phyloP scores from a whole-genome alignment of 2,888 invertebrate genomes.

The Sisyra nigra region DNA sequence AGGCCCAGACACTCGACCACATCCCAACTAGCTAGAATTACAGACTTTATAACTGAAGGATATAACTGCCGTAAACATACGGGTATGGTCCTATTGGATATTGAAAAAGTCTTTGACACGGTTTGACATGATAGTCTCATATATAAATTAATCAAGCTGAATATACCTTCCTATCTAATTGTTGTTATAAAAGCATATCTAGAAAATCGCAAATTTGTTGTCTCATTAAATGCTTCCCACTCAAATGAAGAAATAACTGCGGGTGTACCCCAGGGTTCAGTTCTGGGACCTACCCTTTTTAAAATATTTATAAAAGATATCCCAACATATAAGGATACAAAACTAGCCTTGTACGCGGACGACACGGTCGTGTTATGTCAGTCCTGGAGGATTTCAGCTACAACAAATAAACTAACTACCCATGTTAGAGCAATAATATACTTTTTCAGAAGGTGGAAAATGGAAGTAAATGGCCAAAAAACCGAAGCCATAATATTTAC shows the following conservation, averaged over 20 bases:
- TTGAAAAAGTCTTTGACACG: slow-evolving; percentile 21
- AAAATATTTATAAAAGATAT: slow-evolving; percentile 12
- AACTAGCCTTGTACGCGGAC: slow-evolving; percentile 13
- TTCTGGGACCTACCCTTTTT: slow-evolving; percentile 13
- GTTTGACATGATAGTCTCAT: slow-evolving; percentile 19
- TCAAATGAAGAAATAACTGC: slow-evolving; percentile 11
- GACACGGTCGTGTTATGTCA: slow-evolving; percentile 13
- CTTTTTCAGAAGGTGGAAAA: neutral
- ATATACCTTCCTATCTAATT: slow-evolving; percentile 14
- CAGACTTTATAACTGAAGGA: slow-evolving; percentile 14
- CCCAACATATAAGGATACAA: slow-evolving; percentile 10
- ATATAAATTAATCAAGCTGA: slow-evolving; percentile 15
- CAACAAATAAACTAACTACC: neutral
- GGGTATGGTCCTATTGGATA: slow-evolving; percentile 18
- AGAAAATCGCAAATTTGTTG: slow-evolving; percentile 12
- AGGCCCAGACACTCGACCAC: slow-evolving; percentile 16
- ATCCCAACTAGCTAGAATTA: slow-evolving; percentile 17
- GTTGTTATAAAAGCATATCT: slow-evolving; percentile 16
- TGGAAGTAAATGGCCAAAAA: neutral
- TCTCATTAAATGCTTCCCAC: slow-evolving; percentile 12
- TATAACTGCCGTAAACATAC: slow-evolving; percentile 16
- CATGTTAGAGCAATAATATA: neutral
- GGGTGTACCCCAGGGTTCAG: slow-evolving; percentile 12
- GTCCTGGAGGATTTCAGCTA: neutral
- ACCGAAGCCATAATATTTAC: neutral